Evolutionary conservation across 1,140 invertebrate species (phyloP), one percentile per base, ranked within the genome.

Genomic region (Globodera ellingtonae): DNA sequence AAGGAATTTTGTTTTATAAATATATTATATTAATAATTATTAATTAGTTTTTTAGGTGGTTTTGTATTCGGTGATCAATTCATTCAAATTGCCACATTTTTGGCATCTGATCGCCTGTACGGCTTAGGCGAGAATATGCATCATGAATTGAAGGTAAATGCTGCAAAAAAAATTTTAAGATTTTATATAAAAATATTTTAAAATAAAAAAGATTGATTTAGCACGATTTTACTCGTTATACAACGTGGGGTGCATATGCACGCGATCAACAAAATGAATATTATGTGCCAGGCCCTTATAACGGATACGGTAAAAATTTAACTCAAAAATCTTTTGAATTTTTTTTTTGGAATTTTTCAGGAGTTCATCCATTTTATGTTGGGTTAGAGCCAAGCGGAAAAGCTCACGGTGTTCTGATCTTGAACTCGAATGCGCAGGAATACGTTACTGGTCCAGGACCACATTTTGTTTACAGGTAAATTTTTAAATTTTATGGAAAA

Each of bases 81-180:
- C 89, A 90, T 96, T 4, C 94, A 95, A 90, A 90, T 96, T 15
- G 93, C 93, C 4, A 92, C 93, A 0, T 87, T 92, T 47, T 88
- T 95, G n/a, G 92, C 94, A 0, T 93, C 93, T 0, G 82, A 84
- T 18, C 93, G 93, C 82, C 91, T 96, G 82, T 97, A 94, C 90
- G 95, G 95, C 6, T 90, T 96, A 80, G 95, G 95, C 15, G 92
- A 92, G 93, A 94, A 91, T 92, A 93, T 89, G 67, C 87, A 88
- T 82, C 86, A 88, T 59, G 79, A n/a, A 35, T 66, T 88, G 21
- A 86, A 86, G 78, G 86, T 86, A 72, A 74, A 46, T 56, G 18
- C 72, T 89, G 81, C 52, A 9, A 52, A 52, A 10, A 3, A 52
- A n/a, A n/a, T n/a, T n/a, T n/a, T n/a, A n/a, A n/a, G n/a, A 52